These are phyloP conservation scores for Ctenochaetus hawaiiensis DNA, from an alignment of 2,797 vertebrate species.

Conservation along the genomic window DNA sequence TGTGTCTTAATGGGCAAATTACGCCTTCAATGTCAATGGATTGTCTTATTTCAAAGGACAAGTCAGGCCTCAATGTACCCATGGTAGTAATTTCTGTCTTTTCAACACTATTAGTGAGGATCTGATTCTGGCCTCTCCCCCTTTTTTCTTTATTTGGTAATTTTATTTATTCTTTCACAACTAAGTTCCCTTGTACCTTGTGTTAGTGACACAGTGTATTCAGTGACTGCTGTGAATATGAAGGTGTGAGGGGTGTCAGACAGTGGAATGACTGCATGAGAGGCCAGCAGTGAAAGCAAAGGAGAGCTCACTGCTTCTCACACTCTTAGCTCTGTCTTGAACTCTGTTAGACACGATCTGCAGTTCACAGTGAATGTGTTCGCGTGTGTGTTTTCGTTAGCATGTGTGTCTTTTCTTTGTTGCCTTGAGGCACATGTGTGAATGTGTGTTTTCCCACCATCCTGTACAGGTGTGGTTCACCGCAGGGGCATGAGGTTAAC, in stretches of 20 bases:
- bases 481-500: conserved; percentile 17
- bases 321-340: conserved; percentile 14
- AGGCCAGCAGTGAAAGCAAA: background rate
- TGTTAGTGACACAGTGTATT: background rate
- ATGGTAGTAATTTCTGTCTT: too few species aligned
- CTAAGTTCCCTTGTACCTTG: too few species aligned
- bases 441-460: conserved; percentile 7
- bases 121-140: too few species aligned
- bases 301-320: conserved; percentile 10
- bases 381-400: background rate
- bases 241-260: conserved; percentile 21
- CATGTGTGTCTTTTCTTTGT: background rate
- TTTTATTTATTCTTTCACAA: too few species aligned
- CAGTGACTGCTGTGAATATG: background rate
- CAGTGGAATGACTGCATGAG: background rate
- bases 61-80: too few species aligned
- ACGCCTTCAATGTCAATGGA: too few species aligned
- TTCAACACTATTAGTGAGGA: too few species aligned
- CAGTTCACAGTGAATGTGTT: background rate
- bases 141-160: too few species aligned
- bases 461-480: conserved; percentile 10
- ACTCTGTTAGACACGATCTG: conserved; percentile 26
- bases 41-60: too few species aligned
- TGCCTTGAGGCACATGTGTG: conserved; percentile 30
- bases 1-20: too few species aligned